Evolutionary conservation across 2,888 invertebrate genomes (phyloP), one percentile per base, ranked within the genome.

Genomic region (Drosophila testacea): DNA sequence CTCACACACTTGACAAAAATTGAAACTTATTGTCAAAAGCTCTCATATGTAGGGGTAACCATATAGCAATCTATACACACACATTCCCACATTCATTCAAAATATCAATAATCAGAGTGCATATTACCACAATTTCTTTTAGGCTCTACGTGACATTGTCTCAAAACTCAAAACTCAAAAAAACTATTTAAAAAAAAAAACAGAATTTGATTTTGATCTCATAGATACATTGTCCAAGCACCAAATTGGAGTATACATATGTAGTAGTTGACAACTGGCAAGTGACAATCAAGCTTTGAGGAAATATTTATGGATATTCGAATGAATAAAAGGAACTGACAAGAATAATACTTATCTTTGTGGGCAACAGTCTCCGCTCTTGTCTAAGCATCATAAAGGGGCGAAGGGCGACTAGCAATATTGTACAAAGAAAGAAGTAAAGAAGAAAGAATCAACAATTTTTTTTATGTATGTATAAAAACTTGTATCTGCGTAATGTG

Each of bases 11-110:
- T 59, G 68, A 62, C 47, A 78, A 72, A 61, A 87, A 85, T 74
- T 74, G 72, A 88, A 85, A 88, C 88, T 83, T 83, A 88, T 88
- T 82, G 84, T 82, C 87, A 81, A 78, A 86, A 77, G 67, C 65
- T 73, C 60, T 56, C 68, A 66, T 65, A 56, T 36, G 9, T n/a
- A 13, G 28, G 38, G 16, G 28, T 11, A 39, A 48, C 57, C 57
- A 50, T 44, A 16, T 44, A 50, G 44, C 51, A 44, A 63, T 65
- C 61, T 55, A 60, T 36, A 42, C 52, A 59, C 59, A 47, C 64
- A 41, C 50, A 50, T 36, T 36, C 7, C 22, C 36, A 7, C 39
- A 28, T 54, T 47, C 60, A 63, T 48, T 6, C 51, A 69, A 57
- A 70, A 70, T 69, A 74, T 74, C 73, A 74, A 79, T 73, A 82